These are phyloP conservation scores for Periophthalmus modestus DNA, from an alignment of 2,113 vertebrate species.

Conservation along the genomic window DNA sequence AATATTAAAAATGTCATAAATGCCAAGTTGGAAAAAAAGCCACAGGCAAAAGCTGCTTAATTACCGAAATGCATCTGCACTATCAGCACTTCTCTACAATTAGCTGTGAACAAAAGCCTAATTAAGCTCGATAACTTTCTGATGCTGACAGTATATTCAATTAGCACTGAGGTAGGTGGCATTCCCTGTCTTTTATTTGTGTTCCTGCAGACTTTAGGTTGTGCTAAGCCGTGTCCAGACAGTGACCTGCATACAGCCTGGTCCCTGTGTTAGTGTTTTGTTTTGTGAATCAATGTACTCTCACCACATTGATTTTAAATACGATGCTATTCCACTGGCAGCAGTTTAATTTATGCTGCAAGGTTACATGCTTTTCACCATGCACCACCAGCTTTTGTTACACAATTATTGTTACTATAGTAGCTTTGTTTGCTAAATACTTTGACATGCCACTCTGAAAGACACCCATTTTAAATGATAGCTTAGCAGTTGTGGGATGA, in stretches of 20 bases:
- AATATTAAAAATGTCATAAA: constrained; percentile 5
- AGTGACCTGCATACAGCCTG: constrained; percentile 9
- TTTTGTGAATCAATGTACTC: constrained; percentile 62
- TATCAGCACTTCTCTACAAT: neutral
- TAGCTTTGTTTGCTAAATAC: too few relatives aligned
- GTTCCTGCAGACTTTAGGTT: neutral
- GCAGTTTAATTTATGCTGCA: constrained; percentile 52
- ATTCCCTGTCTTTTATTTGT: neutral
- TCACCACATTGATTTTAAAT: constrained; percentile 60
- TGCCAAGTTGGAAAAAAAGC: neutral
- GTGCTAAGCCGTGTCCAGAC: constrained; percentile 2
- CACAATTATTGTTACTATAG: too few relatives aligned
- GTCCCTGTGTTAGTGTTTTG: constrained; percentile 58
- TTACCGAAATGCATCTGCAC: constrained; percentile 3
- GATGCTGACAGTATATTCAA: neutral
- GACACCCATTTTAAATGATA: neutral
- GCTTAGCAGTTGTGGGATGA: neutral
- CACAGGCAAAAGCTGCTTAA: constrained; percentile 2
- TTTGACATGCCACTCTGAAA: too few relatives aligned
- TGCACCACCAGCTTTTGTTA: too few relatives aligned
- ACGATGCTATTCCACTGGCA: constrained; percentile 34
- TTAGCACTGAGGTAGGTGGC: neutral
- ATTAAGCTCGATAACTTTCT: constrained; percentile 3
- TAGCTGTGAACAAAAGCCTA: neutral
- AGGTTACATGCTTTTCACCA: constrained; percentile 34